Percentiles rank a stretch among this genome's conserved stretches.
phyloP scores from a whole-genome alignment of 1,140 invertebrate species.

The Magallana angulata region DNA sequence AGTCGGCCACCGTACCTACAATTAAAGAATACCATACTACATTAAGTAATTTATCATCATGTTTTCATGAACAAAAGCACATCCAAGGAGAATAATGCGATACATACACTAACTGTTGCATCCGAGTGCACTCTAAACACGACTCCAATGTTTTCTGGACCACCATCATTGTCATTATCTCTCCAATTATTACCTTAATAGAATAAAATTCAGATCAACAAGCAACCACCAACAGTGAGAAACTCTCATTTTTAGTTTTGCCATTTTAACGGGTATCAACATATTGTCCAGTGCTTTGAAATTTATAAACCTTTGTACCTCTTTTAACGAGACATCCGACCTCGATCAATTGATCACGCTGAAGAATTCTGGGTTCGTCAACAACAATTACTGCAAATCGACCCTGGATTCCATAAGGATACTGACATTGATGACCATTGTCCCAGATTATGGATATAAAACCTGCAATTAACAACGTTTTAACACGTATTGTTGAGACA shows the following conservation, averaged over 20 bases:
- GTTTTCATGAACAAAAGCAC: neutral
- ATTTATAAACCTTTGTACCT: neutral
- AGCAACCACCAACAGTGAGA: neutral
- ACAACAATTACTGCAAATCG: conserved; percentile 31
- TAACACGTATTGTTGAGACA: neutral
- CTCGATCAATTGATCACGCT: conserved; percentile 38
- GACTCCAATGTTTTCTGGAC: neutral
- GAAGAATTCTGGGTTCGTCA: conserved; percentile 39
- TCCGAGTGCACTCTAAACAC: conserved; percentile 8
- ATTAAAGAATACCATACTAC: neutral
- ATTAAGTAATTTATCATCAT: neutral
- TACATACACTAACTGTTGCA: conserved; percentile 20
- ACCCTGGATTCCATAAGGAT: conserved; percentile 6
- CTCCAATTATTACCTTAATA: conserved; percentile 26
- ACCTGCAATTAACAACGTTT: neutral
- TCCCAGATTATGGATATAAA: conserved; percentile 46
- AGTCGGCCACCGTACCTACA: conserved; percentile 26
- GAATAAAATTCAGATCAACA: too few relatives aligned
- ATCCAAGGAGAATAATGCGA: neutral
- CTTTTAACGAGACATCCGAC: conserved; percentile 44
- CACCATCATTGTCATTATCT: conserved; percentile 11
- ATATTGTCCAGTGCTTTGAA: neutral
- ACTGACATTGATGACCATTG: conserved; percentile 23
- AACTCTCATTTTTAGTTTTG: neutral
- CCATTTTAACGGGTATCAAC: neutral